Evolutionary conservation across 2,888 invertebrate species (phyloP).

Genomic region (Furcula furcula): DNA sequence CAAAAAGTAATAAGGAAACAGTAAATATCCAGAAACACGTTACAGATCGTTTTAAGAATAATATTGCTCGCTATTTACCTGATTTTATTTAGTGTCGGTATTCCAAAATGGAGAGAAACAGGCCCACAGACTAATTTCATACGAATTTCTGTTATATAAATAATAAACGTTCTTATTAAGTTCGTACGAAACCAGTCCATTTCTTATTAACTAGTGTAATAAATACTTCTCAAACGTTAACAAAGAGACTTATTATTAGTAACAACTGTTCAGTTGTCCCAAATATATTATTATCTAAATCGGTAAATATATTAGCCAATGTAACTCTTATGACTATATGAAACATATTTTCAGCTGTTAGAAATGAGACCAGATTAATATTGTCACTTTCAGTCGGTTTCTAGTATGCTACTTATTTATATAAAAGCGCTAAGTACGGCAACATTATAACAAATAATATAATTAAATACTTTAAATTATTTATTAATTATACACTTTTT

Average conservation of each 20-base stretch:
- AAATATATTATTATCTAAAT: slow-evolving; percentile 16
- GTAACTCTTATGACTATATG: slow-evolving; percentile 39
- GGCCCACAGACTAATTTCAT: slow-evolving; percentile 1
- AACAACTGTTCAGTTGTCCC: slow-evolving; percentile 33
- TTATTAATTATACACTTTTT: too few species aligned
- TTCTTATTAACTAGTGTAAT: slow-evolving; percentile 13
- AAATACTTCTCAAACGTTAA: slow-evolving; percentile 54
- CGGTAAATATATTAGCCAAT: slow-evolving; percentile 30
- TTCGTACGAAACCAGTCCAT: slow-evolving; percentile 8
- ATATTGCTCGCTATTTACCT: too few species aligned
- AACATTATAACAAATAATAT: slow-evolving; percentile 40
- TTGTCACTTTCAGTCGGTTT: slow-evolving; percentile 75
- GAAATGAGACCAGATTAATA: slow-evolving; percentile 69
- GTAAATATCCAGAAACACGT: too few species aligned
- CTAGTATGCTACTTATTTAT: slow-evolving; percentile 51
- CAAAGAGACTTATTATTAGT: slow-evolving; percentile 45
- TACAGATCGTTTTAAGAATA: too few species aligned
- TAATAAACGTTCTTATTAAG: slow-evolving; percentile 6
- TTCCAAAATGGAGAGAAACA: not conserved
- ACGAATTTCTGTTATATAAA: not conserved
- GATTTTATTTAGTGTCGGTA: too few species aligned
- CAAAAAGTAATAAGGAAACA: too few species aligned
- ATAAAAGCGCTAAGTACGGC: slow-evolving; percentile 57
- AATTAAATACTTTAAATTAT: slow-evolving; percentile 2
- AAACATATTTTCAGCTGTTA: slow-evolving; percentile 48